Percentiles rank a stretch among this genome's conserved stretches.
Evolutionary conservation across 2,113 vertebrate species (phyloP).

Genomic region (Ranitomeya imitator): DNA sequence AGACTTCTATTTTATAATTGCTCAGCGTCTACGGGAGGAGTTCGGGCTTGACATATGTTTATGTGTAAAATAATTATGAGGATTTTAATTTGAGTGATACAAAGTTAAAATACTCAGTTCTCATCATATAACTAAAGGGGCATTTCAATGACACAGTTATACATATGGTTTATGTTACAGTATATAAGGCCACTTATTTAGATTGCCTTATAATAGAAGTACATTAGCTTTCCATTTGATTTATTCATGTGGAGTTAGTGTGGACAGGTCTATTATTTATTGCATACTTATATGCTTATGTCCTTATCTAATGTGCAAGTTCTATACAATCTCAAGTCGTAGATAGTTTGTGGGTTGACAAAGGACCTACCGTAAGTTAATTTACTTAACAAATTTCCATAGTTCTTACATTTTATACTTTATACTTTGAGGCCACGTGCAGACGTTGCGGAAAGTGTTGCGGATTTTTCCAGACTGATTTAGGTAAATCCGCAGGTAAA

Average conservation of each 20-base stretch:
- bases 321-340: not conserved
- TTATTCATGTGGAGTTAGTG: not conserved
- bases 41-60: constrained; percentile 21
- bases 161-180: not conserved
- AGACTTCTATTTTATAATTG: constrained; percentile 29
- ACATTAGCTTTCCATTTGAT: not conserved
- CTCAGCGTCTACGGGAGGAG: constrained; percentile 33
- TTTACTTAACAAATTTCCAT: too few relatives aligned
- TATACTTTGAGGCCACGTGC: too few relatives aligned
- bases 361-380: too few relatives aligned
- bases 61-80: constrained; percentile 24
- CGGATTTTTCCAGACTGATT: too few relatives aligned
- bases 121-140: not conserved
- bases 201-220: not conserved
- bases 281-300: not conserved
- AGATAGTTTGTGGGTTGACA: not conserved
- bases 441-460: too few relatives aligned
- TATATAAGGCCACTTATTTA: not conserved
- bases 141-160: not conserved
- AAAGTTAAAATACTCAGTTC: not conserved
- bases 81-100: not conserved
- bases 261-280: not conserved
- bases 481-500: too few relatives aligned
- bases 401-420: too few relatives aligned
- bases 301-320: not conserved